These are phyloP conservation scores for Chironomus tepperi DNA, from an alignment of 1,140 invertebrate genomes.

Conservation along the genomic window DNA sequence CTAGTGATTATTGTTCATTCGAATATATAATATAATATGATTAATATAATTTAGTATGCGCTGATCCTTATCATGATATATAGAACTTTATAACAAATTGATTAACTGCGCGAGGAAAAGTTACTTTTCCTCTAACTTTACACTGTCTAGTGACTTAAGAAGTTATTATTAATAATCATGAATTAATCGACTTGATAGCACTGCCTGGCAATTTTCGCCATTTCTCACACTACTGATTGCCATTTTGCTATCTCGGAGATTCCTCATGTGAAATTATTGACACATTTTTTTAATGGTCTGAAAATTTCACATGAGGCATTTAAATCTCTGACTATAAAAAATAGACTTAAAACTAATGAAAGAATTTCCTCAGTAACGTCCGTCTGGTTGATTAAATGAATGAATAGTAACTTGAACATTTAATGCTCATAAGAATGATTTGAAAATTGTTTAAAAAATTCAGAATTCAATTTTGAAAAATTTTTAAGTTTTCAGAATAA, in stretches of 20 bases:
- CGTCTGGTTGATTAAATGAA: too few relatives aligned
- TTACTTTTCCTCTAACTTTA: background rate
- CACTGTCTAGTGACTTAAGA: conserved; percentile 6
- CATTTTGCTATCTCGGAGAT: conserved; percentile 7
- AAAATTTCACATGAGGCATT: background rate
- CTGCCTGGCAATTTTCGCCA: background rate
- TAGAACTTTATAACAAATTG: background rate
- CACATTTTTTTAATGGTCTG: background rate
- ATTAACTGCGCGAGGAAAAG: background rate
- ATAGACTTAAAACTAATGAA: background rate
- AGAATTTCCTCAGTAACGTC: too few relatives aligned
- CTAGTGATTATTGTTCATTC: background rate
- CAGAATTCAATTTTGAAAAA: too few relatives aligned
- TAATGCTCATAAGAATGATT: too few relatives aligned
- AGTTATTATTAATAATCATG: background rate
- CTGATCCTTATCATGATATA: too few relatives aligned
- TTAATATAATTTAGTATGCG: too few relatives aligned
- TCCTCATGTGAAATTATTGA: background rate
- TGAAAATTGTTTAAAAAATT: too few relatives aligned
- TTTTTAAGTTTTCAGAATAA: too few relatives aligned
- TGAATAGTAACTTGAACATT: too few relatives aligned
- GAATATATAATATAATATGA: background rate
- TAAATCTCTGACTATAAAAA: background rate
- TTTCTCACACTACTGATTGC: background rate
- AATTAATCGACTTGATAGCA: background rate